Base-by-base conservation (phyloP, 2,113 vertebrate genomes). In the Arothron firmamentum region DNA sequence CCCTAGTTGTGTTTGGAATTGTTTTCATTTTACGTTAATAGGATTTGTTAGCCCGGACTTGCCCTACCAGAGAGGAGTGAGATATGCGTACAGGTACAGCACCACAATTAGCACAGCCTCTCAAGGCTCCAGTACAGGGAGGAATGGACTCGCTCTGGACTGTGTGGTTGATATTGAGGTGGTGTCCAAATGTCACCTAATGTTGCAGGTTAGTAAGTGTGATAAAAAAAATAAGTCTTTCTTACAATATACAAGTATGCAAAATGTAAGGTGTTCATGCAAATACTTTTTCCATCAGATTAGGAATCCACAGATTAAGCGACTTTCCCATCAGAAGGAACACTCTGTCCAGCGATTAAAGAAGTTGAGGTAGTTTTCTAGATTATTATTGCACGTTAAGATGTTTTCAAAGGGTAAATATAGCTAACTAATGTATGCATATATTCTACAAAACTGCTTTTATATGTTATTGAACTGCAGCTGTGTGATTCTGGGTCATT, bases 51-150 rank as follows among this genome's bases (percentile, higher is more conserved):
- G 68, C 16, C 62, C 49, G 43, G 68, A 75, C 14, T 67, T 77
- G 0, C 82, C 77, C 45, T 84, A 90, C 48, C 80, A 86, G 23
- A 65, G 63, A 69, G 91, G 89, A 19, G 81, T 83, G 76, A 85
- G 87, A 28, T 93, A 92, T 58, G 92, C 74, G 52, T 96, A 93
- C 65, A 88, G 75, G 19, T 95, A 94, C 74, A 91, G 88, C 53
- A 78, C 91, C 1, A 72, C 72, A 13, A 88, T 91, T 54, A 86
- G 63, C 64, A 92, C 90, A 1, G 88, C 85, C 56, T 82, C 92
- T 41, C 87, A 90, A 52, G 89, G 85, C 52, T 75, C 75, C 1
- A 75, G 3, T 9, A 55, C 53, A 38, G 90, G 89, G 50, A 81
- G 83, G 49, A 91, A 89, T 38, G 90, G 92, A 45, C 68, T 95